phyloP scores from a whole-genome alignment of 2,113 vertebrate species.

The Sardina pilchardus region DNA sequence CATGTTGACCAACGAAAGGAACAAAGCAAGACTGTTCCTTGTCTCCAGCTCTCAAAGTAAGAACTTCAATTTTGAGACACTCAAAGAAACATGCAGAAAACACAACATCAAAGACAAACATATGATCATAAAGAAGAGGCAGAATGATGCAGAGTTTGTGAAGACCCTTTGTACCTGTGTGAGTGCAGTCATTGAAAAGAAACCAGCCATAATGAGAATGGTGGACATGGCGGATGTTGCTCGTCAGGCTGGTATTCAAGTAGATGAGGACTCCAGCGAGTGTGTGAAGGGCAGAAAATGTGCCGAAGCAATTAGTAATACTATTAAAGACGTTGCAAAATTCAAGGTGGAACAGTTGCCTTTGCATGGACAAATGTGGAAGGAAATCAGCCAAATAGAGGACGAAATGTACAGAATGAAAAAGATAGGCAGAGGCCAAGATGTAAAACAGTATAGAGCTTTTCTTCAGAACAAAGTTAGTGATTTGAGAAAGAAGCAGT shows the following conservation, averaged over 20 bases:
- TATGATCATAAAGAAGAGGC: background rate
- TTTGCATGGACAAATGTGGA: constrained; percentile 49
- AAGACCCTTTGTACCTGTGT: constrained; percentile 23
- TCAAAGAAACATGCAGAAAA: constrained; percentile 27
- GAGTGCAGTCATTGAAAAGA: constrained; percentile 19
- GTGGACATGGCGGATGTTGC: constrained; percentile 41
- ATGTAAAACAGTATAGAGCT: background rate
- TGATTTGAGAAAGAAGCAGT: constrained; percentile 37
- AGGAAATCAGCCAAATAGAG: constrained; percentile 50
- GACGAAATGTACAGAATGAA: constrained; percentile 49
- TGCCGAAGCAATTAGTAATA: constrained; percentile 24
- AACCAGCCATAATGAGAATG: constrained; percentile 18
- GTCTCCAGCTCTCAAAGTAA: constrained; percentile 34
- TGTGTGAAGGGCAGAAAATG: constrained; percentile 39
- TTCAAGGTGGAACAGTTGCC: constrained; percentile 51
- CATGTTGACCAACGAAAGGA: constrained; percentile 43
- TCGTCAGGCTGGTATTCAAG: constrained; percentile 23
- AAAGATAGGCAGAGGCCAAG: constrained; percentile 28
- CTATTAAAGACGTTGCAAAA: constrained; percentile 14
- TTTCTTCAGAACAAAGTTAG: no score
- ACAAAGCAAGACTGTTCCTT: constrained; percentile 43
- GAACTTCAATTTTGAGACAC: background rate
- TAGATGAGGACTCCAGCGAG: constrained; percentile 48
- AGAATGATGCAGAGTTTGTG: constrained; percentile 45
- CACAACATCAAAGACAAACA: constrained; percentile 25